Base-by-base conservation (phyloP, 1,140 invertebrate genomes). In the Penaeus vannamei region DNA sequence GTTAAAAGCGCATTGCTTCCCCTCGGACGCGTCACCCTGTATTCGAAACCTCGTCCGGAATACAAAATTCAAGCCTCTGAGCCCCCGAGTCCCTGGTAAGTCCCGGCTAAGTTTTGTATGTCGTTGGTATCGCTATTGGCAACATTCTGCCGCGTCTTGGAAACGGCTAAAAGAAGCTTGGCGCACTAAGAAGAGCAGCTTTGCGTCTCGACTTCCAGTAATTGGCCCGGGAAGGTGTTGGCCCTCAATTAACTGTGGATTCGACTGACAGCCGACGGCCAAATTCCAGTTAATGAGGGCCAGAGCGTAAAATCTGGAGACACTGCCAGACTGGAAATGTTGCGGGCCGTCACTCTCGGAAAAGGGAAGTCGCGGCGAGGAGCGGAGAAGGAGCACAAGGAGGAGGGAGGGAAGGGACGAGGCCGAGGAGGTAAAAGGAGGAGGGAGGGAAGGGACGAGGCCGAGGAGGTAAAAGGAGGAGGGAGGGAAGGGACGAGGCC, bases 241-340 rank as follows among this genome's bases (percentile, higher is more conserved):
- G 76, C 23, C 76, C 76, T 86, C 85, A 86, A 86, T 86, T 86
- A 86, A 64, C n/a, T 81, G 85, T 86, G 85, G 85, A 86, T 86
- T 86, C 77, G 60, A 86, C 76, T 86, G 85, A 86, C 85, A 86
- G 85, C 61, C 29, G 59, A 86, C 72, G 85, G 64, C 85, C 59
- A 80, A 86, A 86, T 86, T 29, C 85, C 85, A 64, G 76, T 86
- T 86, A 86, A 86, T 86, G 85, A 86, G 85, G 76, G 36, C 60
- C 60, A n/a, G 29, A 36, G 59, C 76, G 85, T 42, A 80, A 86
- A 86, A 80, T 86, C 85, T 80, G 53, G 77, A 61, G 85, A 62
- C 76, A 60, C 77, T 60, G 62, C 23, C 29, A 29, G 85, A 80
- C 85, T 86, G 59, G 60, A 46, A 61, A 62, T 80, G 61, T 46